These are phyloP conservation scores for Pempheris klunzingeri DNA, from an alignment of 2,797 vertebrate species.

Conservation along the genomic window DNA sequence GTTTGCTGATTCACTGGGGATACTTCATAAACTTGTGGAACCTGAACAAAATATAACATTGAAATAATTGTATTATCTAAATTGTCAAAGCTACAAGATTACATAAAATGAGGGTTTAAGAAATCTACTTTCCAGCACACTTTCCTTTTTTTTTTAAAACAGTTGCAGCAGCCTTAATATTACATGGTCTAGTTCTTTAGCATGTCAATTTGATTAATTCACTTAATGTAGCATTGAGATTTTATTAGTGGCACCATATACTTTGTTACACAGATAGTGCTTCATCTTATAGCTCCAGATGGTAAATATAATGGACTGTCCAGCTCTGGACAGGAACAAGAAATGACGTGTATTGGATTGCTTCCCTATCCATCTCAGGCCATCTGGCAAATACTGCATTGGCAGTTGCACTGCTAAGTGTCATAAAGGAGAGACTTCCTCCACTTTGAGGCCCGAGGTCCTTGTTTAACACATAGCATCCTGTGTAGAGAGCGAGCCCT, in stretches of 20 bases:
- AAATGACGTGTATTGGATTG: conserved; percentile 36
- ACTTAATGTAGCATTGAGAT: neutral
- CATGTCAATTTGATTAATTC: conserved; percentile 3
- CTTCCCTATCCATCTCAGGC: conserved; percentile 58
- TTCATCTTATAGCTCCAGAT: conserved; percentile 24
- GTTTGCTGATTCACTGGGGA: neutral
- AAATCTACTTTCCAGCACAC: neutral
- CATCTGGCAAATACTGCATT: conserved; percentile 60
- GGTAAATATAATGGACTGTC: conserved; percentile 13
- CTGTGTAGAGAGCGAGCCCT: conserved; percentile 56
- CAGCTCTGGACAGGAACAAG: conserved; percentile 38
- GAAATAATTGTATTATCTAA: neutral
- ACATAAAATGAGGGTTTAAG: neutral
- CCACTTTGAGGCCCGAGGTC: conserved; percentile 57
- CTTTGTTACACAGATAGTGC: conserved; percentile 3
- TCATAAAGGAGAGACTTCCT: conserved; percentile 73
- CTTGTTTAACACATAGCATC: conserved; percentile 69
- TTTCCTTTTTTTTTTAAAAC: too few relatives aligned
- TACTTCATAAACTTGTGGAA: neutral
- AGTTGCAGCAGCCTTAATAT: neutral
- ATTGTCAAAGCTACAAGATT: neutral
- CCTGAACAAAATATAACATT: neutral
- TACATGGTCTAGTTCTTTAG: conserved; percentile 7
- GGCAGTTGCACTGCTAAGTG: conserved; percentile 62
- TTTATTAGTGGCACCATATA: neutral